Conservation (phyloP, 2,113 vertebrate species). For the Oryzias javanicus region DNA sequence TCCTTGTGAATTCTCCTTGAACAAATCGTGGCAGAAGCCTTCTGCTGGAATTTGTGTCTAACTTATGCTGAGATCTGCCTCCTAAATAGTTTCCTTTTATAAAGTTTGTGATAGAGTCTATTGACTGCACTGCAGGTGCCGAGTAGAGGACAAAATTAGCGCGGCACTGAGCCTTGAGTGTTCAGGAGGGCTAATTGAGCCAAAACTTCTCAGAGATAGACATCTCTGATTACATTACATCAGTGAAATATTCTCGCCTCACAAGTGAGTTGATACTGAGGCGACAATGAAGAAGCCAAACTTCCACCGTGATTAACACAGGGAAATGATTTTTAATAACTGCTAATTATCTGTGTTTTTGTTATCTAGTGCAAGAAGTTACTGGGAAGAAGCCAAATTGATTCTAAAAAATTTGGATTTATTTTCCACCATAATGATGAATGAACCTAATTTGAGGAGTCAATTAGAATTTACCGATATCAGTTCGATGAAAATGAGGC, state of each 20-base stretch:
- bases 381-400: slow-evolving; percentile 56
- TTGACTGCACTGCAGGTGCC: slow-evolving; percentile 63
- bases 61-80: slow-evolving; percentile 25
- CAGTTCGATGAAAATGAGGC: slow-evolving; percentile 46
- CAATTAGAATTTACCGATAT: slow-evolving; percentile 34
- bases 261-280: slow-evolving; percentile 43
- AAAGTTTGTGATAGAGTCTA: slow-evolving; percentile 35
- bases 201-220: slow-evolving; percentile 57
- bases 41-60: slow-evolving; percentile 24
- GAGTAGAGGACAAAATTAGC: slow-evolving; percentile 55
- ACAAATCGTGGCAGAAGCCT: slow-evolving; percentile 22
- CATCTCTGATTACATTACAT: slow-evolving; percentile 70
- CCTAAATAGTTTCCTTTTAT: slow-evolving; percentile 40
- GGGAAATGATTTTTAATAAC: slow-evolving; percentile 57
- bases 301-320: slow-evolving; percentile 57
- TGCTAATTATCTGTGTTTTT: slow-evolving; percentile 62
- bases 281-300: slow-evolving; percentile 52
- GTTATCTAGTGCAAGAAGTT: slow-evolving; percentile 57
- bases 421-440: slow-evolving; percentile 44
- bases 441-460: slow-evolving; percentile 39
- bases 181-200: slow-evolving; percentile 63
- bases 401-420: slow-evolving; percentile 49
- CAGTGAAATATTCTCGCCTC: slow-evolving; percentile 57
- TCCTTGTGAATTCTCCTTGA: slow-evolving; percentile 31
- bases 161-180: slow-evolving; percentile 56